Evolutionary conservation across 2,113 vertebrate species (phyloP).

Genomic region (Zootoca vivipara): DNA sequence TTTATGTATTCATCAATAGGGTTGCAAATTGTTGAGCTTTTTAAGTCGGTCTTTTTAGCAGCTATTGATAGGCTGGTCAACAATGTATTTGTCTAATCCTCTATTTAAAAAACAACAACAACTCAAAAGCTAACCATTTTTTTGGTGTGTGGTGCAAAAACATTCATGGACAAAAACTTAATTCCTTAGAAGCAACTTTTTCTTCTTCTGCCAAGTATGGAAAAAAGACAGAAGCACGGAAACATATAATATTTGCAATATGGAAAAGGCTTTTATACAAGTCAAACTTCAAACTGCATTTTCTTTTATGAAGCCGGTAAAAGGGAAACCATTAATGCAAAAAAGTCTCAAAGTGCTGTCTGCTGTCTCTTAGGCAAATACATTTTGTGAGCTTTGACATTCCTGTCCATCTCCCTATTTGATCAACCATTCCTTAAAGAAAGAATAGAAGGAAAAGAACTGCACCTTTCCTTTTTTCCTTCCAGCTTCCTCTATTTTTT

Average conservation of each 20-base stretch:
- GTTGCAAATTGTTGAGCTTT: no score
- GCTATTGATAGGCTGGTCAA: no score
- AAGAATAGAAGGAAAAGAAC: not conserved
- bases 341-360: not conserved
- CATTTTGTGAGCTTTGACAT: not conserved
- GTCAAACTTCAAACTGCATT: not conserved
- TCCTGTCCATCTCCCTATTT: not conserved
- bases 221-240: not conserved
- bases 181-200: not conserved
- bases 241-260: not conserved
- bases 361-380: not conserved
- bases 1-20: no score
- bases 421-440: not conserved
- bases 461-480: not conserved
- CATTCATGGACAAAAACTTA: not conserved
- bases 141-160: no score
- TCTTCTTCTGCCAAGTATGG: not conserved
- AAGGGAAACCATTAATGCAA: not conserved
- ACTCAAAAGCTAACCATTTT: no score
- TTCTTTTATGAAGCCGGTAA: not conserved
- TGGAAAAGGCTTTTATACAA: not conserved
- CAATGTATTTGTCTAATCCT: no score
- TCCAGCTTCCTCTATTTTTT: not conserved
- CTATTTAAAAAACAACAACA: no score
- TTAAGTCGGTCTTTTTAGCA: no score